Base-by-base conservation (phyloP, 2,888 invertebrate species). In the Epinotia brunnichana region DNA sequence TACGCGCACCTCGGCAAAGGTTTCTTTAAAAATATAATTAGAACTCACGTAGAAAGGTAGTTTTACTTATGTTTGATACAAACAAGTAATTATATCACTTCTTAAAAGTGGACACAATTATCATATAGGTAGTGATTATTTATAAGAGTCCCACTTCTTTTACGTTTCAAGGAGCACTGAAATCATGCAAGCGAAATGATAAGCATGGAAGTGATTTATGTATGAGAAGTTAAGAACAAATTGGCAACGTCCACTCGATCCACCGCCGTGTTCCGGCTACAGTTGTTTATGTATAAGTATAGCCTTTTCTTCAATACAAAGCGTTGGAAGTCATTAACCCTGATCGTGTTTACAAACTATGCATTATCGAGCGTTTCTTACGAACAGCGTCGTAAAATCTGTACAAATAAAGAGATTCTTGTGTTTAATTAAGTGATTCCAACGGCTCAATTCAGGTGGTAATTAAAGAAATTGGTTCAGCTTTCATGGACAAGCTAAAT, bases 391-490 rank as follows among this genome's bases (percentile, higher is more conserved):
- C 85, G 78, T 87, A 87, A 90, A 88, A 84, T 83, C 77, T 79
- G 80, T 83, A 80, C 81, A 84, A 90, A 89, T 88, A 87, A 87
- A 88, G 84, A 83, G 83, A 83, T 87, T 83, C 82, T 80, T 83
- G 79, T 79, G 81, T 87, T 88, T 87, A 88, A 90, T 88, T 87
- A 87, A 88, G 87, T 84, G 83, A 82, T 79, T 83, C 75, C 80
- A 86, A 88, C 87, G 82, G 83, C 87, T 90, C 85, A 88, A 88
- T 89, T 84, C 79, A 74, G 79, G 60, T 76, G 79, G 79, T 87
- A 90, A 89, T 90, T 89, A 89, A 89, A 85, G 87, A 87, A 90
- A 90, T 90, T 87, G 87, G 88, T 90, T 83, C 87, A 88, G 84
- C 82, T 87, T 88, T 87, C 85, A 78, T 85, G 85, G 84, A 82